phyloP scores from a whole-genome alignment of 1,140 invertebrate species.

The Hycleus cichorii region DNA sequence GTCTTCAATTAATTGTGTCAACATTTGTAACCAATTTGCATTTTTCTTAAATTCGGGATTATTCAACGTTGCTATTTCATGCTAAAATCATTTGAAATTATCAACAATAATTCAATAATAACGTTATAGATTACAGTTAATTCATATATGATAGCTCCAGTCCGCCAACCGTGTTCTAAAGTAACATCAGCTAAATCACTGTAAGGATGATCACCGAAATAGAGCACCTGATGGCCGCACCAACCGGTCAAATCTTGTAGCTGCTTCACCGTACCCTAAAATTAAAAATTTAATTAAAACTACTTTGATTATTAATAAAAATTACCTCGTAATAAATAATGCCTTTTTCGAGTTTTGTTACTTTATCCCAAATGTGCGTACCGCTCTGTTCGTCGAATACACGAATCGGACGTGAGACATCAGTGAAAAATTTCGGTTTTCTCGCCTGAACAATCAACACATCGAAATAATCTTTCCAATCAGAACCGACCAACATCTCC shows the following conservation, averaged over 20 bases:
- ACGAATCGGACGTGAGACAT: slow-evolving; percentile 79
- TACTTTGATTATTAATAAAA: not conserved
- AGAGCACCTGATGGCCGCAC: slow-evolving; percentile 85
- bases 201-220: slow-evolving; percentile 98
- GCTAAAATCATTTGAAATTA: slow-evolving; percentile 49
- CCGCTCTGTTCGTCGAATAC: slow-evolving; percentile 75
- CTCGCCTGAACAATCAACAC: slow-evolving; percentile 90
- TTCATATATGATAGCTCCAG: slow-evolving; percentile 96
- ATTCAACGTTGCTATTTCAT: slow-evolving; percentile 89
- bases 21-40: slow-evolving; percentile 87
- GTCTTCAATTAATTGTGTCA: slow-evolving; percentile 87
- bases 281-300: not conserved
- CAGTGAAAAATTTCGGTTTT: slow-evolving; percentile 95
- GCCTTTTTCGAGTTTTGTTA: slow-evolving; percentile 78
- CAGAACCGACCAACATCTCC: slow-evolving; percentile 76
- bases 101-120: not conserved
- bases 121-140: slow-evolving; percentile 54
- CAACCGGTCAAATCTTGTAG: slow-evolving; percentile 88
- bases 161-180: slow-evolving; percentile 92
- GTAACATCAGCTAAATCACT: slow-evolving; percentile 95
- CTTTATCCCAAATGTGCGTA: slow-evolving; percentile 84
- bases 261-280: slow-evolving; percentile 83
- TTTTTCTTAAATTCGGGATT: slow-evolving; percentile 74
- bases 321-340: slow-evolving; percentile 86
- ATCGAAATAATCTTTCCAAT: slow-evolving; percentile 91